Conservation (phyloP, 2,113 vertebrate species). For the Lichenostomus cassidix region DNA sequence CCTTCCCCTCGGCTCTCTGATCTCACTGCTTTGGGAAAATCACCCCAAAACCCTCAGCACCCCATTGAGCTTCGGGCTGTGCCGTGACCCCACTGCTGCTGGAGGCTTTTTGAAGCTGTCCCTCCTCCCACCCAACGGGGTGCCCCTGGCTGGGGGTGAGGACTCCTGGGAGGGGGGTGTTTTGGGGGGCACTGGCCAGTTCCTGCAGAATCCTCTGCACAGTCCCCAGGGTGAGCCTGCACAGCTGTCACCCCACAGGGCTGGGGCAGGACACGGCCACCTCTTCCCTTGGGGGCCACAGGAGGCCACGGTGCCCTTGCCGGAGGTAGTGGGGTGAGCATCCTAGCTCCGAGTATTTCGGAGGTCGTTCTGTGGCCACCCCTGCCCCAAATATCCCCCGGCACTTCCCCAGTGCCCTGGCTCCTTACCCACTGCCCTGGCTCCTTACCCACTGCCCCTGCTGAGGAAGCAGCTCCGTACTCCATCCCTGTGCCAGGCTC, state of each 20-base stretch:
- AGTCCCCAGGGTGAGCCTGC: rapidly evolving
- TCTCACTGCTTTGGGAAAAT: neutral
- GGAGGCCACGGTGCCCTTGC: neutral
- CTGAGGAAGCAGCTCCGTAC: neutral
- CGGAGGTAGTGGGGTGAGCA: rapidly evolving
- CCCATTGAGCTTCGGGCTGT: rapidly evolving
- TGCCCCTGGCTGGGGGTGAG: neutral
- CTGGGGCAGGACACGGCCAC: neutral
- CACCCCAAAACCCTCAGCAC: neutral
- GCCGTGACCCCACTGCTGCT: rapidly evolving
- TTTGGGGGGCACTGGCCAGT: neutral
- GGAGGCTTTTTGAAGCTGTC: neutral
- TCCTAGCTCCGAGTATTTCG: neutral
- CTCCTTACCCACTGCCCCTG: neutral
- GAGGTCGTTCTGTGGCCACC: neutral
- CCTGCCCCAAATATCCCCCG: neutral
- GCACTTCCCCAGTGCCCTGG: neutral
- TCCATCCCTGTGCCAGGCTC: neutral
- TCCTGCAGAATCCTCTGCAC: neutral
- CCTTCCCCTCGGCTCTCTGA: rapidly evolving
- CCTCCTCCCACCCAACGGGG: rapidly evolving
- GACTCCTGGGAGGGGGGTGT: rapidly evolving
- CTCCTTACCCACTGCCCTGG: neutral
- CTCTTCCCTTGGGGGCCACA: neutral
- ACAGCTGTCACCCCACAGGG: neutral